phyloP scores from a whole-genome alignment of 2,797 vertebrate genomes.

The Buceros bicornis region DNA sequence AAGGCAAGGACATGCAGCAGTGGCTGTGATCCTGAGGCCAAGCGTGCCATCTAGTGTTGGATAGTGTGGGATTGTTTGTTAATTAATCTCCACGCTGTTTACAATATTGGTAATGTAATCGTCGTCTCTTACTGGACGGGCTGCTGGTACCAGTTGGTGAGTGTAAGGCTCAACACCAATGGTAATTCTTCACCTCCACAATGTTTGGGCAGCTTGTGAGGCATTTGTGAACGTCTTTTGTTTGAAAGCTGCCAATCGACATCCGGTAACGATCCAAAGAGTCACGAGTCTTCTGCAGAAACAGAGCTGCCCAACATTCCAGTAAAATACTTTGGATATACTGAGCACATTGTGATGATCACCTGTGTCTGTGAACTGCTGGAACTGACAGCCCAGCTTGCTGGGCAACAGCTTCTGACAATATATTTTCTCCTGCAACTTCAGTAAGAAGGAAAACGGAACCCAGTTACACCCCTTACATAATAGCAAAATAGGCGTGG shows the following conservation, averaged over 20 bases:
- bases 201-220: background rate
- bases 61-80: background rate
- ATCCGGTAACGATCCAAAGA: background rate
- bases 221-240: background rate
- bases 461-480: background rate
- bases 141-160: background rate
- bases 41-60: conserved; percentile 83
- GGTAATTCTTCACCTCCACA: background rate
- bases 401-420: background rate
- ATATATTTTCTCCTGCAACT: background rate
- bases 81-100: accelerated
- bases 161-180: background rate
- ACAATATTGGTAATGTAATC: accelerated
- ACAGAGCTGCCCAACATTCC: background rate
- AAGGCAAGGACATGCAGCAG: background rate
- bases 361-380: background rate
- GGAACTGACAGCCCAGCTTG: background rate
- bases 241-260: background rate
- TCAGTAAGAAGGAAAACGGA: background rate
- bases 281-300: background rate
- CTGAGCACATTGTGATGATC: background rate
- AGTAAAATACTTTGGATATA: background rate
- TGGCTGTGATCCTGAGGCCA: conserved; percentile 66
- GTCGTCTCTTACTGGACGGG: background rate
- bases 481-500: background rate